Evolutionary conservation across 2,888 invertebrate genomes (phyloP).

Genomic region (Elmis aenea): DNA sequence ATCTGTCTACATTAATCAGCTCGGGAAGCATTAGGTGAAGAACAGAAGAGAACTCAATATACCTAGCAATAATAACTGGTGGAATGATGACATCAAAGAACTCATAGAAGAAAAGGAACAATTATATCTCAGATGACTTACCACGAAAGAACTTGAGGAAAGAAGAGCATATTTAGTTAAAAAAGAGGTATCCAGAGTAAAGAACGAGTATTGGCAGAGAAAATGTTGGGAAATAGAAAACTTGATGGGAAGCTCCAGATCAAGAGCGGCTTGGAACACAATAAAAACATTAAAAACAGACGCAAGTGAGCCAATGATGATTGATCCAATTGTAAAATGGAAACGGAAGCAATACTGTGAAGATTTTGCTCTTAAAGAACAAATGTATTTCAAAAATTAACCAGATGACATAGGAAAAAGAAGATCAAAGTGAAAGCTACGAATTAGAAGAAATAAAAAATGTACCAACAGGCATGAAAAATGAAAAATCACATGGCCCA

Average conservation of each 20-base stretch:
- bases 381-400: too few species aligned
- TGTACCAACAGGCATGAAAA: too few species aligned
- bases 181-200: slow-evolving; percentile 3
- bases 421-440: too few species aligned
- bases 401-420: too few species aligned
- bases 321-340: too few species aligned
- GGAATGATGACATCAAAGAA: too few species aligned
- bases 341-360: too few species aligned
- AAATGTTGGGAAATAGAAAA: too few species aligned
- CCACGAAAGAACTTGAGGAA: slow-evolving; percentile 2
- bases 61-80: slow-evolving; percentile 1
- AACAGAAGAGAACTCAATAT: background rate
- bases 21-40: slow-evolving; percentile 3
- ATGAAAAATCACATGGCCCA: too few species aligned
- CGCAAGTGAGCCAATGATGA: slow-evolving; percentile 2
- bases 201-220: slow-evolving; percentile 5
- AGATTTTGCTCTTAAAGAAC: too few species aligned
- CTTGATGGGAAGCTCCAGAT: slow-evolving; percentile 5
- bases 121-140: slow-evolving; percentile 5
- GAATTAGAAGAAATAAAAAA: too few species aligned
- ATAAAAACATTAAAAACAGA: slow-evolving; percentile 4
- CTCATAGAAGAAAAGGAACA: slow-evolving; percentile 1
- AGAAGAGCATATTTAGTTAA: slow-evolving; percentile 3
- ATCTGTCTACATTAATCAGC: slow-evolving; percentile 1
- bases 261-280: too few species aligned